Percentiles rank a stretch among this genome's conserved stretches.
phyloP scores from a whole-genome alignment of 53 echinoderm and acorn worm genomes.

The Mesocentrotus franciscanus region DNA sequence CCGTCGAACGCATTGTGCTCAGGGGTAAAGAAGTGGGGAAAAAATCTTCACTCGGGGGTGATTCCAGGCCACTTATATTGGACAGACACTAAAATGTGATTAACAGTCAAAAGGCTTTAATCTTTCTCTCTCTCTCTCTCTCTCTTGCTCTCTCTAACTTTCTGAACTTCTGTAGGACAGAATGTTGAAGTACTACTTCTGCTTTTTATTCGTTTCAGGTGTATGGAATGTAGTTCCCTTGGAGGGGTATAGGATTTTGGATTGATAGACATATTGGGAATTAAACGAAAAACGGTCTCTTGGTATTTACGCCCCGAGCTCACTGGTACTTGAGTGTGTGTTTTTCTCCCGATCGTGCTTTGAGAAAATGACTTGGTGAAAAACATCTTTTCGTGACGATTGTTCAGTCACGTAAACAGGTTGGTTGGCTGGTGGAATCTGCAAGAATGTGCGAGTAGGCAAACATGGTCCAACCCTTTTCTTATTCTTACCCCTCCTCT shows the following conservation, averaged over 20 bases:
- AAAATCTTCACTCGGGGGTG: slow-evolving; percentile 25
- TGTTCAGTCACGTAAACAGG: slow-evolving; percentile 35
- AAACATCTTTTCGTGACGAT: slow-evolving; percentile 40
- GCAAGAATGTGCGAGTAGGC: neutral
- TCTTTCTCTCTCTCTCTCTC: slow-evolving; percentile 30
- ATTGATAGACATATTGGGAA: slow-evolving; percentile 18
- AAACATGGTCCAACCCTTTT: neutral
- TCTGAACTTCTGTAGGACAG: neutral
- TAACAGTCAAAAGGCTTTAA: slow-evolving; percentile 4
- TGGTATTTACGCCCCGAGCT: slow-evolving; percentile 28
- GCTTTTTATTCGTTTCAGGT: neutral
- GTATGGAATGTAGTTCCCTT: neutral
- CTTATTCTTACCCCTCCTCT: neutral
- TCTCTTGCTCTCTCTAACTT: neutral
- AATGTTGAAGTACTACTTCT: slow-evolving; percentile 20
- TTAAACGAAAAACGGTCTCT: neutral
- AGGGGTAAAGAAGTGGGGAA: neutral
- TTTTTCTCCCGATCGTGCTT: slow-evolving; percentile 33
- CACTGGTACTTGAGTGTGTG: neutral
- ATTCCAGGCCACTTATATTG: slow-evolving; percentile 19
- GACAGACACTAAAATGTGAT: neutral
- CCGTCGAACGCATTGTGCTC: slow-evolving; percentile 16
- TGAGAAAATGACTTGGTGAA: neutral
- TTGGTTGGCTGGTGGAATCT: slow-evolving; percentile 21
- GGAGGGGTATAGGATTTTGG: slow-evolving; percentile 4